These are phyloP conservation scores for Megastigmus dorsalis DNA, from an alignment of 2,888 invertebrate species.

Conservation along the genomic window DNA sequence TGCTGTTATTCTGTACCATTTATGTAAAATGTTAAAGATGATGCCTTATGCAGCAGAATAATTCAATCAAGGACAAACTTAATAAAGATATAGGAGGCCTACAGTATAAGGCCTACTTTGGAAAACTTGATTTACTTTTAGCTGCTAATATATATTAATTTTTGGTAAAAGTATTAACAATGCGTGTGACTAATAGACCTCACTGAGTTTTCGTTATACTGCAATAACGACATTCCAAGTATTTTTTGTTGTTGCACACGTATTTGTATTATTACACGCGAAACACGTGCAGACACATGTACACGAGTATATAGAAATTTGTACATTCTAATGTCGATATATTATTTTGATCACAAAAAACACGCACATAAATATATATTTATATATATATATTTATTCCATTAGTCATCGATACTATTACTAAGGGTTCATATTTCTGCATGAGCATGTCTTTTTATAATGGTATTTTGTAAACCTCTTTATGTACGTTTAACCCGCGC, in stretches of 20 bases:
- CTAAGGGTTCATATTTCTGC: conserved; percentile 48
- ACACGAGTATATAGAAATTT: conserved; percentile 25
- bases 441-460: conserved; percentile 51
- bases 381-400: background rate
- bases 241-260: conserved; percentile 41
- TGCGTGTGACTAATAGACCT: conserved; percentile 43
- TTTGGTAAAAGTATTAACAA: conserved; percentile 46
- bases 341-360: conserved; percentile 30
- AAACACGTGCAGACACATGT: conserved; percentile 30
- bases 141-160: conserved; percentile 35
- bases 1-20: background rate
- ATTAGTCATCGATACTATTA: conserved; percentile 28
- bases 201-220: conserved; percentile 4
- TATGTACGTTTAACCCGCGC: conserved; percentile 46
- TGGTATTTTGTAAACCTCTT: conserved; percentile 46
- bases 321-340: conserved; percentile 5
- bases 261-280: conserved; percentile 36
- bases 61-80: conserved; percentile 32
- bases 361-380: conserved; percentile 2
- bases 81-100: conserved; percentile 26
- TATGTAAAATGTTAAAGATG: conserved; percentile 4
- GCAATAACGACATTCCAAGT: conserved; percentile 1
- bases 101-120: conserved; percentile 24
- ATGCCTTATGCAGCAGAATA: conserved; percentile 25
- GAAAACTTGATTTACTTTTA: conserved; percentile 18